phyloP scores from a whole-genome alignment of 2,888 invertebrate genomes.

The Ennomos quercinarius region DNA sequence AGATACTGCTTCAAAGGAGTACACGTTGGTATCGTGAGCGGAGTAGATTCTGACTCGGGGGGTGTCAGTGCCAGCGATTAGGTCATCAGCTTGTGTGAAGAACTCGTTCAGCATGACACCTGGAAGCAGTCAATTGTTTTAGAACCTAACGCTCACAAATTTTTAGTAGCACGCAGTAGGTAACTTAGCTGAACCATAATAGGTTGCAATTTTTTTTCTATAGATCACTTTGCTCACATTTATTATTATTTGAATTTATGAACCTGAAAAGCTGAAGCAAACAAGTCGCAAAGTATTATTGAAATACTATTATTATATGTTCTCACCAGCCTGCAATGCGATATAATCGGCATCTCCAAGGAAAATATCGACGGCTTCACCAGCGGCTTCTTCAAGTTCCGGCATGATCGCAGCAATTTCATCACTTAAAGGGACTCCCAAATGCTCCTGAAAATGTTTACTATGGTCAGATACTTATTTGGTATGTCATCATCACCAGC shows the following conservation, averaged over 20 bases:
- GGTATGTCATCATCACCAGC: neutral
- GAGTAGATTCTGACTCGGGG: conserved; percentile 46
- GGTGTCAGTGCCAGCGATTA: conserved; percentile 40
- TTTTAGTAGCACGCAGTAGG: too few relatives aligned
- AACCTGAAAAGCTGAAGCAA: neutral
- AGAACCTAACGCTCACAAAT: too few relatives aligned
- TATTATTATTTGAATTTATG: neutral
- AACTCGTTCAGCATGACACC: conserved; percentile 11
- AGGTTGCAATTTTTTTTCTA: too few relatives aligned
- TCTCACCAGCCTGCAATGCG: conserved; percentile 44
- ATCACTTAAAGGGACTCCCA: conserved; percentile 45
- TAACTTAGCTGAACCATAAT: too few relatives aligned
- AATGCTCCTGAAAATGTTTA: conserved; percentile 37
- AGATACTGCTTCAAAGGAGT: conserved; percentile 37
- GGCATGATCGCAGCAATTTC: conserved; percentile 38
- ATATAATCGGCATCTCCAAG: conserved; percentile 38
- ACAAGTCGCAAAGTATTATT: conserved; percentile 43
- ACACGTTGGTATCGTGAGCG: conserved; percentile 52
- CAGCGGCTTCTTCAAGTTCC: conserved; percentile 45
- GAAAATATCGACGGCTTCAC: conserved; percentile 39
- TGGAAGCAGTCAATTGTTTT: neutral
- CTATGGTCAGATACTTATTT: too few relatives aligned
- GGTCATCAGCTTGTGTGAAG: conserved; percentile 35
- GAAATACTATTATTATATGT: conserved; percentile 34
- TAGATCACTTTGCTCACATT: too few relatives aligned